Evolutionary conservation across 2,888 invertebrate species (phyloP).

Genomic region (Ennomos erosarius): DNA sequence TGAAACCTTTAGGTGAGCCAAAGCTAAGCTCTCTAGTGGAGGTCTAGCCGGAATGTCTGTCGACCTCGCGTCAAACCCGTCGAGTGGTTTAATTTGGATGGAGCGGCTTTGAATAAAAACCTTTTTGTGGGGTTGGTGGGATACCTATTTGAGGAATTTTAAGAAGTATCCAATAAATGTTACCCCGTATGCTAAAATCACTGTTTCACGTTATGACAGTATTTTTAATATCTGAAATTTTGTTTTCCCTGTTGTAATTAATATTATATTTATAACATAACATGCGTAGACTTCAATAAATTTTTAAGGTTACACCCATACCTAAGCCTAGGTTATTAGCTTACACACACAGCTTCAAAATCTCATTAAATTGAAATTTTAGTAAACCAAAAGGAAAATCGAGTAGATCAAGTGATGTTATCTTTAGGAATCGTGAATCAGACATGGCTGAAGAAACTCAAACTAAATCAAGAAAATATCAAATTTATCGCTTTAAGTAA

Average conservation of each 20-base stretch:
- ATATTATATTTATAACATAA: no score
- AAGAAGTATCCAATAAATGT: not conserved
- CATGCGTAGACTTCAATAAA: no score
- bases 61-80: slow-evolving; percentile 27
- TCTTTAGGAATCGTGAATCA: slow-evolving; percentile 24
- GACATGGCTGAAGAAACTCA: slow-evolving; percentile 27
- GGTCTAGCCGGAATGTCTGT: slow-evolving; percentile 25
- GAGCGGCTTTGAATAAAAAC: slow-evolving; percentile 20
- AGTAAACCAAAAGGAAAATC: slow-evolving; percentile 7
- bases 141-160: slow-evolving; percentile 12
- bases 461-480: slow-evolving; percentile 20
- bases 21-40: slow-evolving; percentile 1
- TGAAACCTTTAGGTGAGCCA: slow-evolving; percentile 3
- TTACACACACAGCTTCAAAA: not conserved
- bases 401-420: slow-evolving; percentile 16
- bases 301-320: no score
- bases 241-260: no score
- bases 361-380: not conserved
- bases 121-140: slow-evolving; percentile 19
- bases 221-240: no score
- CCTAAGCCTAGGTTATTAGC: no score
- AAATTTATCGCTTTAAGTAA: slow-evolving; percentile 18
- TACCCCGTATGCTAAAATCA: no score
- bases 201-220: no score
- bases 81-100: slow-evolving; percentile 29